Evolutionary conservation across 2,797 vertebrate genomes (phyloP), one percentile per base, ranked within the genome.

Genomic region (Toxotes lorentzi): DNA sequence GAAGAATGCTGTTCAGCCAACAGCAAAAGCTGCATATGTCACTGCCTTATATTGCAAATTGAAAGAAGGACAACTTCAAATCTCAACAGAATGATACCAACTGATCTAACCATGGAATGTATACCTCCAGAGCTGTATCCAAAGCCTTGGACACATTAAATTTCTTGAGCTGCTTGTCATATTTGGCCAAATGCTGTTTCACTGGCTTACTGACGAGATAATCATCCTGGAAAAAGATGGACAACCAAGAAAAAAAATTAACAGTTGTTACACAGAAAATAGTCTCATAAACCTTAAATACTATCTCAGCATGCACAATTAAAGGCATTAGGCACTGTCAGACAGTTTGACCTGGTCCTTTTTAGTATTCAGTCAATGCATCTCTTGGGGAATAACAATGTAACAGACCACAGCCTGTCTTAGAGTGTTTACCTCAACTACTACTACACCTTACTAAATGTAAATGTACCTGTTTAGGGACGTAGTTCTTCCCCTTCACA

Each of bases 101-200:
- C 3, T 7, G 0, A 35, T 41, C 34, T 17, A n/a, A 4, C 3
- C 0, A 60, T 70, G 3, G 23, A 63, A 57, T 19, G 4, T 30
- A 4, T 90, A 99, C 98, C 95, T 96, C 89, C 64, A 99, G 88
- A 13, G 98, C 97, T 10, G 94, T 93, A 91, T 99, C 98, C 54
- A 99, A 95, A 35, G 98, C 98, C 85, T 97, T 97, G 17, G 98
- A 97, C 59, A 98, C 96, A 32, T 96, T 94, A 82, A 99, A 99
- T 74, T 93, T 95, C 94, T 96, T 97, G 41, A 99, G 94, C 23
- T 97, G 90, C 76, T 92, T 96, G 94, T 99, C 98, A 0, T 99
- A 97, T 75, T 97, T 97, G 81, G 94, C 94, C 86, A 99, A 90
- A 89, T 97, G 88, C 70, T 94, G 92, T 90, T 84, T 97, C 51